Evolutionary conservation across 1,140 invertebrate genomes (phyloP), one percentile per base, ranked within the genome.

Genomic region (Ganaspis sp.): DNA sequence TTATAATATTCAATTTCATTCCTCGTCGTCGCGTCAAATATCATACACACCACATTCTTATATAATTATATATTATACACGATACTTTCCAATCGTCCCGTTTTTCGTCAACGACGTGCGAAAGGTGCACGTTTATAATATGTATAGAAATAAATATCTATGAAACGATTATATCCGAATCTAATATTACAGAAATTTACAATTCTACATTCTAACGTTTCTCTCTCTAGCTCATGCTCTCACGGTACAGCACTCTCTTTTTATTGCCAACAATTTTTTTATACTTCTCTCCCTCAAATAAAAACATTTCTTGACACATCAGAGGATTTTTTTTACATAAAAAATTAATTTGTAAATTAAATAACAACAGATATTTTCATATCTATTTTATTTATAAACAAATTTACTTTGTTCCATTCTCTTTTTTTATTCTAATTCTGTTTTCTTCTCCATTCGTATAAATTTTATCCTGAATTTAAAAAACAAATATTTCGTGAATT

Each of bases 111-210:
- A 64, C 58, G 21, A 9, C 12, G 58, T 64, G 54, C 54, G 2
- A 1, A 64, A 26, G 54, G 29, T 29, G 54, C 54, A 64, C 54
- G 26, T 64, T 58, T 21, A 37, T 37, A 74, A 73, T 69, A 64
- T 69, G 74, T 64, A 69, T 79, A 86, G 72, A 84, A 86, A 87
- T 87, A 86, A 87, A 86, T 79, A 82, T 83, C 82, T 87, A 86
- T 80, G 80, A 86, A 87, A 85, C 79, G 80, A 83, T 86, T 40
- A 45, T 40, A 26, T 71, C 42, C 26, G 75, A 8, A 29, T 78
- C 73, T 84, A 86, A 84, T 82, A 74, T 80, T 83, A 84, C 80
- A 85, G 29, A 83, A 86, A 86, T 85, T 81, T 86, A 86, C 85
- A 86, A 64, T 73, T 79, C 69, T 83, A 42, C 72, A 76, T n/a